Conservation (phyloP, 1,140 invertebrate species). For the Augochlora pura region DNA sequence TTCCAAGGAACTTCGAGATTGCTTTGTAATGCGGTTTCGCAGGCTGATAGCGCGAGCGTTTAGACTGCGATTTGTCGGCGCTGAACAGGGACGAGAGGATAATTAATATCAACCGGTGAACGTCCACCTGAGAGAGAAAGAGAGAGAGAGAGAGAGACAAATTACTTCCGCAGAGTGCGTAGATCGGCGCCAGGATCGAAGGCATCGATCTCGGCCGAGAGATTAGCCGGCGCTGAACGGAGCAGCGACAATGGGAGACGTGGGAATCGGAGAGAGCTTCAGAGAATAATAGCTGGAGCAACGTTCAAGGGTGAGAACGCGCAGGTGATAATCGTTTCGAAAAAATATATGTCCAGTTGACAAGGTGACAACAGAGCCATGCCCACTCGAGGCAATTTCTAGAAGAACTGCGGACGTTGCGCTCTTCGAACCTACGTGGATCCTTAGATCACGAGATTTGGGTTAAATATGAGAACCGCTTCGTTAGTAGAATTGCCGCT, state of each 20-base stretch:
- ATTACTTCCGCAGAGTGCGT: conserved; percentile 54
- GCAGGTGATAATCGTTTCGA: not conserved
- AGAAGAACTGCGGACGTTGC: too few species aligned
- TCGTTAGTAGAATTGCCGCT: too few species aligned
- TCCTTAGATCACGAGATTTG: too few species aligned
- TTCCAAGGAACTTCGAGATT: not conserved
- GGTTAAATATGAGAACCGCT: too few species aligned
- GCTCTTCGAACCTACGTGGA: too few species aligned
- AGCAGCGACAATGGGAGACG: conserved; percentile 17
- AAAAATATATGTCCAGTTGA: not conserved
- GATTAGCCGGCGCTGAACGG: conserved; percentile 10
- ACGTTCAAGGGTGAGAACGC: not conserved
- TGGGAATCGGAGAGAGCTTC: not conserved
- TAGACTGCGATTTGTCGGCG: not conserved
- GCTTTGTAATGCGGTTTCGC: not conserved
- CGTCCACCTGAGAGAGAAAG: conserved; percentile 29
- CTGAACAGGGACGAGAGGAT: conserved; percentile 1
- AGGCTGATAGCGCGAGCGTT: conserved; percentile 14
- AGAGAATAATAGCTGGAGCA: not conserved
- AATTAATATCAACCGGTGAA: conserved; percentile 47
- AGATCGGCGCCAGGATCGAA: not conserved
- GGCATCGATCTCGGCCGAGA: not conserved
- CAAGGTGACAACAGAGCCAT: too few species aligned
- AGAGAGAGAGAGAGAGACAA: conserved; percentile 28
- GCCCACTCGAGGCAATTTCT: too few species aligned